Evolutionary conservation across 2,888 invertebrate genomes (phyloP).

Genomic region (Cantharis rufa): DNA sequence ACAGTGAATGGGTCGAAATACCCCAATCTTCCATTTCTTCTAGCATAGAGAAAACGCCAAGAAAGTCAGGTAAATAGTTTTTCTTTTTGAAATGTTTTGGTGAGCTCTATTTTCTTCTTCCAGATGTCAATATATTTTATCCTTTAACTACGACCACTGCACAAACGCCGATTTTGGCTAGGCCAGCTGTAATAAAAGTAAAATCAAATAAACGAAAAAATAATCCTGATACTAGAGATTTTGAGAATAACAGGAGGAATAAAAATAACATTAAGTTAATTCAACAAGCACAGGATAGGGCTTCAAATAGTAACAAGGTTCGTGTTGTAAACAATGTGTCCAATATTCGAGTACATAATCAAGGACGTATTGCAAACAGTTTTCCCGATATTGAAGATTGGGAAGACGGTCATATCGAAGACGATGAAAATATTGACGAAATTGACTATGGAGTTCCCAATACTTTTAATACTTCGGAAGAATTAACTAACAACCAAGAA

Average conservation of each 20-base stretch:
- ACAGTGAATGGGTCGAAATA: constrained; percentile 45
- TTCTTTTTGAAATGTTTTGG: not conserved
- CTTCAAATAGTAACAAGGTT: not conserved
- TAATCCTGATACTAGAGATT: not conserved
- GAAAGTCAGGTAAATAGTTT: constrained; percentile 9
- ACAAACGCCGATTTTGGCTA: constrained; percentile 12
- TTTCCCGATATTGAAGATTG: not conserved
- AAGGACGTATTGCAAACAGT: not conserved
- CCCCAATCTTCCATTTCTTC: constrained; percentile 22
- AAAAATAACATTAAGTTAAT: not conserved
- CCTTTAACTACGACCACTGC: constrained; percentile 19
- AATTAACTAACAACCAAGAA: not conserved
- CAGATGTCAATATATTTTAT: constrained; percentile 13
- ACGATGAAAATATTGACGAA: not conserved
- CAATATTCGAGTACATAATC: not conserved
- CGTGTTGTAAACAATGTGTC: not conserved
- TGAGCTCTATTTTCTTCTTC: not conserved
- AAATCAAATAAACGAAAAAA: not conserved
- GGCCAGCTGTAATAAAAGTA: not conserved
- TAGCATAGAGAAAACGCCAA: not conserved
- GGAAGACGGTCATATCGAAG: not conserved
- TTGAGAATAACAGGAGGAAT: not conserved
- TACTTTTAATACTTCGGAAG: not conserved
- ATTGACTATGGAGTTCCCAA: not conserved
- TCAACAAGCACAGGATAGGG: not conserved